Evolutionary conservation across 2,113 vertebrate species (phyloP).

Genomic region (Bambusicola thoracicus): DNA sequence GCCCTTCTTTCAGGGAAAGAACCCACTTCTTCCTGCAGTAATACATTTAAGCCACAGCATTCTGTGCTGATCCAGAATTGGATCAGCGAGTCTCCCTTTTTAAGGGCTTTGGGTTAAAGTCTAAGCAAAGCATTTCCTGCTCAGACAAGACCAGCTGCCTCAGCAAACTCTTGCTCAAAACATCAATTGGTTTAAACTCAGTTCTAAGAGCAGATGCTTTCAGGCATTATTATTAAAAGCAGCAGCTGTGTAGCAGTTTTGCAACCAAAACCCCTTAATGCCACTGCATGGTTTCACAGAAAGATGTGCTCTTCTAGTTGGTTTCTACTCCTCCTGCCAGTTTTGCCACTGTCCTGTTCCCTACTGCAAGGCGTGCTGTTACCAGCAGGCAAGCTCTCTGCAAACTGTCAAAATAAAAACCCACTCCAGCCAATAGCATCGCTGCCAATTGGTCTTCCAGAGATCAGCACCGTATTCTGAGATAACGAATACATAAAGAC

Average conservation of each 20-base stretch:
- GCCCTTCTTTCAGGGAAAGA: neutral
- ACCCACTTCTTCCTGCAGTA: fast-evolving
- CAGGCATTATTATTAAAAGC: neutral
- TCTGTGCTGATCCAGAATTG: no score
- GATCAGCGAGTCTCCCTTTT: neutral
- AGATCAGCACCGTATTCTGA: fast-evolving
- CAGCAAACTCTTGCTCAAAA: neutral
- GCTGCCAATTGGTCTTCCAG: neutral
- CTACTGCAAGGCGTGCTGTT: neutral
- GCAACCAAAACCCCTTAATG: neutral
- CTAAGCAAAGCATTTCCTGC: neutral
- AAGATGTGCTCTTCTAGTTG: neutral
- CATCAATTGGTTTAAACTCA: neutral
- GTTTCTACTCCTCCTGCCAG: neutral
- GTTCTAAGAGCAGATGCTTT: neutral
- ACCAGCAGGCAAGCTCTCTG: neutral
- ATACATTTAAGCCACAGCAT: neutral
- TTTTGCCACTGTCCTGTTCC: neutral
- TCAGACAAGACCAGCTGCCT: neutral
- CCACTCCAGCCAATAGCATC: neutral
- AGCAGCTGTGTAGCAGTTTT: neutral
- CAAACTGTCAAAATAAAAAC: neutral
- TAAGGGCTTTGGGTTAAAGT: neutral
- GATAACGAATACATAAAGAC: neutral
- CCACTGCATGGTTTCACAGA: neutral